phyloP scores from a whole-genome alignment of 2,888 invertebrate species.

The Cryptus viduatorius region DNA sequence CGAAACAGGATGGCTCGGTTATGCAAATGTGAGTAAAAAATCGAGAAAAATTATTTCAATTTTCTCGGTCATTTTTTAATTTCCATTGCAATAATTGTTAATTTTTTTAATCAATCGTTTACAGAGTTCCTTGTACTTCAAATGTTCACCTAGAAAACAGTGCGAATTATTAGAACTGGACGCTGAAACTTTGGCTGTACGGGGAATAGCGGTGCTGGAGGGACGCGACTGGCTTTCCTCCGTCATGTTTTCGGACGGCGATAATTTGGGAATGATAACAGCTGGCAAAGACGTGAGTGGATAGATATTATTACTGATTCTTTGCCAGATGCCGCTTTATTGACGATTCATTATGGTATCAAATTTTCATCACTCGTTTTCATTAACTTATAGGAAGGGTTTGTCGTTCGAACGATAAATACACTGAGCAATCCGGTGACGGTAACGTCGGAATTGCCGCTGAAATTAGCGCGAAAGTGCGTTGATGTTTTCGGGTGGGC shows the following conservation, averaged over 20 bases:
- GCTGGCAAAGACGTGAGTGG: slow-evolving; percentile 91
- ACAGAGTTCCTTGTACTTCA: slow-evolving; percentile 93
- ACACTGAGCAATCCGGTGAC: slow-evolving; percentile 87
- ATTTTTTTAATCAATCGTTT: slow-evolving; percentile 77
- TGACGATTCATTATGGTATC: no score
- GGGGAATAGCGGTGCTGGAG: slow-evolving; percentile 84
- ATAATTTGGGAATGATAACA: slow-evolving; percentile 91
- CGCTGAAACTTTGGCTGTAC: slow-evolving; percentile 85
- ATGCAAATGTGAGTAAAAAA: slow-evolving; percentile 89
- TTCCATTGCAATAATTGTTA: not conserved
- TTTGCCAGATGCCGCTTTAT: no score
- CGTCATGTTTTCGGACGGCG: slow-evolving; percentile 92
- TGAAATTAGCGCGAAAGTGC: slow-evolving; percentile 92
- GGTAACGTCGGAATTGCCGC: slow-evolving; percentile 87
- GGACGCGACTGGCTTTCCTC: slow-evolving; percentile 84
- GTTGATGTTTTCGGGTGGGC: slow-evolving; percentile 92
- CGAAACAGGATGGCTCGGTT: slow-evolving; percentile 94
- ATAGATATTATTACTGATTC: not conserved
- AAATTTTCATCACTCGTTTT: no score
- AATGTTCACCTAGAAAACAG: slow-evolving; percentile 86
- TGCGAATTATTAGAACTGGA: slow-evolving; percentile 83
- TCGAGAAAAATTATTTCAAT: slow-evolving; percentile 9
- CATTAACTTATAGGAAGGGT: slow-evolving; percentile 88
- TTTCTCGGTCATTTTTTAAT: slow-evolving; percentile 34
- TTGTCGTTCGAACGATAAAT: slow-evolving; percentile 91